Conservation (phyloP, 2,888 invertebrate genomes). For the Brachynemurus nebulosus region DNA sequence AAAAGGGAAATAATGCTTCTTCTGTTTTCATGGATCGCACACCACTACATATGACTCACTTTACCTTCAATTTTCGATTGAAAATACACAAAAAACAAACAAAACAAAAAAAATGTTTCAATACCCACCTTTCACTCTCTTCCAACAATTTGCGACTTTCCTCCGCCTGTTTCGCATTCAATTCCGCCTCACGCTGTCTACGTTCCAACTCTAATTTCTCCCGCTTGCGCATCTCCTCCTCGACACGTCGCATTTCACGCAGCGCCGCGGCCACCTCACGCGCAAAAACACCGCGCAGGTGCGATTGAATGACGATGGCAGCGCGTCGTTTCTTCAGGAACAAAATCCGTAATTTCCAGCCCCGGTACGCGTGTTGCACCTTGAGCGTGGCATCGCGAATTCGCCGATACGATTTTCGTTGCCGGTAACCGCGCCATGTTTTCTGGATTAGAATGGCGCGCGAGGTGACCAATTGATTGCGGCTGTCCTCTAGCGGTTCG, state of each 20-base stretch:
- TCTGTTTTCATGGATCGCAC: too few species aligned
- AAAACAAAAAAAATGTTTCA: constrained; percentile 24
- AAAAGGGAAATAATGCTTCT: too few species aligned
- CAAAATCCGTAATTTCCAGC: constrained; percentile 69
- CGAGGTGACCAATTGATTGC: constrained; percentile 51
- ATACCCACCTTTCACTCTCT: constrained; percentile 45
- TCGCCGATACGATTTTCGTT: constrained; percentile 50
- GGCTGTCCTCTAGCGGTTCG: constrained; percentile 68
- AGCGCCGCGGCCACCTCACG: constrained; percentile 77
- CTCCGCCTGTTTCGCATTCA: constrained; percentile 30
- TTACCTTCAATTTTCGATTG: too few species aligned
- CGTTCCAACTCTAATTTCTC: constrained; percentile 61
- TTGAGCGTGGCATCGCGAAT: constrained; percentile 53
- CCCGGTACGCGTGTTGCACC: constrained; percentile 73
- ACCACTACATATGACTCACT: too few species aligned
- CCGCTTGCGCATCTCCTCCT: constrained; percentile 71
- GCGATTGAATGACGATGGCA: constrained; percentile 73
- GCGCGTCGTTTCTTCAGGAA: constrained; percentile 72
- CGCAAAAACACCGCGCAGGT: constrained; percentile 78
- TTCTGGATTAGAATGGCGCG: constrained; percentile 66
- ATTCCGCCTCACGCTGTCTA: constrained; percentile 42
- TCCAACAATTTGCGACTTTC: constrained; percentile 40
- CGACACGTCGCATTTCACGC: constrained; percentile 73
- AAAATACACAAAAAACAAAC: constrained; percentile 18
- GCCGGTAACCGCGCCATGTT: constrained; percentile 49